Conservation (phyloP, 2,113 vertebrate species). For the Dasyprocta punctata region DNA sequence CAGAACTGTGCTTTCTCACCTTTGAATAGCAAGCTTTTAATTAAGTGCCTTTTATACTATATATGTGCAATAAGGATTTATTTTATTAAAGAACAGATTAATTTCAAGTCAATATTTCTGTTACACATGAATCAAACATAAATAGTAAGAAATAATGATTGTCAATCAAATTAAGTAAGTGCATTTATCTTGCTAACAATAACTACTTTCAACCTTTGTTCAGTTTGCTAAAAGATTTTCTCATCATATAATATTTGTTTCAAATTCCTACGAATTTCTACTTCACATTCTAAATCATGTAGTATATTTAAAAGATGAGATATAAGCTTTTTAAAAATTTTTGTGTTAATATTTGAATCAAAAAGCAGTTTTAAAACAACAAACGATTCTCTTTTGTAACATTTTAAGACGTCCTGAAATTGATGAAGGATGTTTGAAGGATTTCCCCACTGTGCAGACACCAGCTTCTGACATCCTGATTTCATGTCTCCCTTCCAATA, state of each 20-base stretch:
- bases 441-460: background rate
- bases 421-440: background rate
- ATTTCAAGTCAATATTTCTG: background rate
- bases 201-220: background rate
- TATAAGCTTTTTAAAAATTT: background rate
- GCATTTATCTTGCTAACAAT: background rate
- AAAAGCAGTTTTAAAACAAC: background rate
- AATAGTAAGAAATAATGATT: background rate
- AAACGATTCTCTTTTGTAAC: background rate
- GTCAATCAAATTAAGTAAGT: background rate
- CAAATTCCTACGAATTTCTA: background rate
- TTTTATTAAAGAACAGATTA: conserved; percentile 15
- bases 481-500: background rate
- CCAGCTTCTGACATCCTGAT: background rate
- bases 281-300: background rate
- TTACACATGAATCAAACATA: background rate
- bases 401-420: background rate
- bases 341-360: background rate
- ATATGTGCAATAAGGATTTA: background rate
- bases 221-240: background rate
- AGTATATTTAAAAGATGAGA: background rate
- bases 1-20: background rate
- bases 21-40: conserved; percentile 23
- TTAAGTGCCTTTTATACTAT: background rate
- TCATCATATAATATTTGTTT: background rate